Percentiles rank a stretch among this genome's conserved stretches.
These are phyloP conservation scores for Parnassius glacialis DNA, from an alignment of 2,888 invertebrate species.

Conservation along the genomic window DNA sequence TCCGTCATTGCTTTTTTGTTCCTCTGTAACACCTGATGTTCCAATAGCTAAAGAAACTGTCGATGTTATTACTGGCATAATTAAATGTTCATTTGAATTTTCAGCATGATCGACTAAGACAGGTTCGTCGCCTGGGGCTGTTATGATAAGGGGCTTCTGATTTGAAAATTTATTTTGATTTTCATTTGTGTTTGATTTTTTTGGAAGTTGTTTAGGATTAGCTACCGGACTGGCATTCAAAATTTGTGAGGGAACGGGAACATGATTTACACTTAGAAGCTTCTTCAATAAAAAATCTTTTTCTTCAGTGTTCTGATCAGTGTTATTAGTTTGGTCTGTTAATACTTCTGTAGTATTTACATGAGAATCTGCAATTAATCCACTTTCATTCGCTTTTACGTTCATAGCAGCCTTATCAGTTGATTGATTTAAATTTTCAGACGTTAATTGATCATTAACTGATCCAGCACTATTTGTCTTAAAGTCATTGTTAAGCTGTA, in stretches of 20 bases:
- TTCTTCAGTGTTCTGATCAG: neutral
- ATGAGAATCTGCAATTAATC: neutral
- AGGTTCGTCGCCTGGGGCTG: neutral
- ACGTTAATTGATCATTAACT: constrained; percentile 15
- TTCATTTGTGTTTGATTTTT: constrained; percentile 38
- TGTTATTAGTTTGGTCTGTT: neutral
- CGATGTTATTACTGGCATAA: constrained; percentile 61
- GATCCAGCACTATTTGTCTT: constrained; percentile 1
- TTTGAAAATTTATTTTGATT: constrained; percentile 2
- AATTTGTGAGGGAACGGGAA: too few species aligned
- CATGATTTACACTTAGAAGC: constrained; percentile 47
- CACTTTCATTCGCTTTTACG: neutral
- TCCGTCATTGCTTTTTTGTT: neutral
- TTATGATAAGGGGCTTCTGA: neutral
- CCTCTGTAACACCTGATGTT: constrained; percentile 9
- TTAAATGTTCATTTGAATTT: constrained; percentile 15
- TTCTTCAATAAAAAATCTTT: constrained; percentile 32
- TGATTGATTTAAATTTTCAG: neutral
- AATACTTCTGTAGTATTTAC: constrained; percentile 30
- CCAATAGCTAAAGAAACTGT: constrained; percentile 51
- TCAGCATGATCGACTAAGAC: constrained; percentile 1
- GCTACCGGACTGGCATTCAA: constrained; percentile 47
- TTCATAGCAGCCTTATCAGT: neutral
- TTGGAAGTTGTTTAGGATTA: constrained; percentile 67
- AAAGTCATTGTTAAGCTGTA: neutral